These are phyloP conservation scores for Mandrillus leucophaeus DNA, from an alignment of 2,113 vertebrate species.

Conservation along the genomic window DNA sequence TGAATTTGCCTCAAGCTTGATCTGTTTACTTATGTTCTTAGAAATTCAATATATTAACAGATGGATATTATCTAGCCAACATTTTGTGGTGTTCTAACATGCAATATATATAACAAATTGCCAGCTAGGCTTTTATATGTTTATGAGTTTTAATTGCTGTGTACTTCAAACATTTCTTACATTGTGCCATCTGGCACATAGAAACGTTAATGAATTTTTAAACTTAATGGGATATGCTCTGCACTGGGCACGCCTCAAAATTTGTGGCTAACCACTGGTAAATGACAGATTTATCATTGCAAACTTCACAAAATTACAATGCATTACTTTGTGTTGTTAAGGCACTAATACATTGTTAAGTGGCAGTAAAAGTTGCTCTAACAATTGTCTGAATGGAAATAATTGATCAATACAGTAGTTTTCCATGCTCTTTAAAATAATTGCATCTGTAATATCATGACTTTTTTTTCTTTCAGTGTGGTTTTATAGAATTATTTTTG, in stretches of 20 bases:
- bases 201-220: slow-evolving; percentile 79
- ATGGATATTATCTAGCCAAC: slow-evolving; percentile 57
- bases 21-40: slow-evolving; percentile 63
- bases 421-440: neutral
- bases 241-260: slow-evolving; percentile 73
- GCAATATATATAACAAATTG: slow-evolving; percentile 70
- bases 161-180: slow-evolving; percentile 76
- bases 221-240: slow-evolving; percentile 76
- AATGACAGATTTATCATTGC: slow-evolving; percentile 72
- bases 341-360: slow-evolving; percentile 46
- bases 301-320: neutral
- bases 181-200: slow-evolving; percentile 74
- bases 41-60: slow-evolving; percentile 60
- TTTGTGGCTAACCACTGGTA: slow-evolving; percentile 64
- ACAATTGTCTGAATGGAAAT: slow-evolving; percentile 38
- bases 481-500: neutral
- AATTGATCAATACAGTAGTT: neutral
- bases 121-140: slow-evolving; percentile 62
- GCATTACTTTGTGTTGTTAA: slow-evolving; percentile 55
- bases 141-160: slow-evolving; percentile 81
- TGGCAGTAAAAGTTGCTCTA: slow-evolving; percentile 48
- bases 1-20: slow-evolving; percentile 59
- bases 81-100: slow-evolving; percentile 64
- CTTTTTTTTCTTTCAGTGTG: neutral
- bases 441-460: neutral